Base-by-base conservation (phyloP, 2,113 vertebrate genomes). In the Mola mola region DNA sequence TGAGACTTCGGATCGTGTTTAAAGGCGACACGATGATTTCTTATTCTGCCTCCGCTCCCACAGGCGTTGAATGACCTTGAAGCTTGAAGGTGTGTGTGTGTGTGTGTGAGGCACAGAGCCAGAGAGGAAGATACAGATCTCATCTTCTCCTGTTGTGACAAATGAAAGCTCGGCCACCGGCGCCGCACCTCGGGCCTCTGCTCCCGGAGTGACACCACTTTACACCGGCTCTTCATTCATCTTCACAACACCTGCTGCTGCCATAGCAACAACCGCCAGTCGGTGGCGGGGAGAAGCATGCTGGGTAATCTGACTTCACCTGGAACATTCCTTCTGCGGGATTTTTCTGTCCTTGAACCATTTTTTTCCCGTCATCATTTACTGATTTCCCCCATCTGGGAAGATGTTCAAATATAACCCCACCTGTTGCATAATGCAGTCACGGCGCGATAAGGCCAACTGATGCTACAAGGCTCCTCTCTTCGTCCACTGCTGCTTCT, bases 241-340 rank as follows among this genome's bases (percentile, higher is more conserved):
- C 78, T 66, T 56, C 56, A 13, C 42, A 11, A 16, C 25, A 24
- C 3, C 55, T 34, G 60, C 36, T 47, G 84, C 79, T 86, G 59
- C 84, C 80, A 84, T 87, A 9, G 80, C 81, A 87, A 84, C 84
- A 34, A 7, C 50, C 29, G 15, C 40, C 21, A 24, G 40, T 63
- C 59, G 31, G 44, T 22, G 46, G 31, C 5, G 3, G 46, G 66
- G 52, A 48, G 52, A 66, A 37, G 85, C 77, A 83, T 82, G 72
- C 73, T 82, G 85, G 80, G 85, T 86, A 83, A 78, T 86, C 58
- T 78, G 74, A 80, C 71, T 78, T 83, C 79, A 83, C 82, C 79
- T 87, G 77, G 42, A 72, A 66, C 46, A 60, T 48, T 71, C 63
- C 59, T 77, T 71, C 66, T 42, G n/a, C 1, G 59, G 65, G 59